Evolutionary conservation across 2,888 invertebrate species (phyloP), one percentile per base, ranked within the genome.

Genomic region (Eucera pruinosa): DNA sequence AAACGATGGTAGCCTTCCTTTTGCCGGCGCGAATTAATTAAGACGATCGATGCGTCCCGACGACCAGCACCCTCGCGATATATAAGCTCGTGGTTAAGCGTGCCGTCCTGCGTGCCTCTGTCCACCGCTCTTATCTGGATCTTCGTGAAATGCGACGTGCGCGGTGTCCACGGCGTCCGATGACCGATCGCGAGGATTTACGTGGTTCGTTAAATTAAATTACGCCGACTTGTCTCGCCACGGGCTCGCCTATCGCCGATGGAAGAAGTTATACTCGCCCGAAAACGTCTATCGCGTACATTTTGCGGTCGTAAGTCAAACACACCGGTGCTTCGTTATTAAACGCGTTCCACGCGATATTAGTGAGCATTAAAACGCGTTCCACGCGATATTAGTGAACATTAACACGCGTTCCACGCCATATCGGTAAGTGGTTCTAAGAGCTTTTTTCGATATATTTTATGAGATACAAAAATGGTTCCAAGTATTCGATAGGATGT

Each of bases 11-110:
- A 23, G 27, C 50, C 57, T 68, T 33, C 39, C 39, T 61, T 58
- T 39, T 36, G 25, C 43, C 50, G 64, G 43, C 58, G 52, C 55
- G 76, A 82, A 82, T 82, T 82, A 79, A 82, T 82, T 82, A 76
- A 82, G 82, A 79, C 69, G 82, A 82, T 82, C 82, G 80, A 82
- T 76, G 64, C 72, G 66, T 71, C 68, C 65, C 74, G 68, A 68
- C 65, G 69, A 67, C 73, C 23, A 39, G 57, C 69, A 66, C 64
- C 70, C 54, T 78, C 66, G 62, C 72, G 52, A 60, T 69, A 45
- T 33, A 30, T 61, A 66, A 50, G 54, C 48, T 11, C 50, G 7
- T 60, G 48, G 45, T 70, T 78, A 78, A 78, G 78, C 76, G 70
- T 71, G 77, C 71, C 76, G 64, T 75, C 60, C 64, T 36, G 74